phyloP scores from a whole-genome alignment of 2,888 invertebrate genomes.

The Meiosimyza decipiens region DNA sequence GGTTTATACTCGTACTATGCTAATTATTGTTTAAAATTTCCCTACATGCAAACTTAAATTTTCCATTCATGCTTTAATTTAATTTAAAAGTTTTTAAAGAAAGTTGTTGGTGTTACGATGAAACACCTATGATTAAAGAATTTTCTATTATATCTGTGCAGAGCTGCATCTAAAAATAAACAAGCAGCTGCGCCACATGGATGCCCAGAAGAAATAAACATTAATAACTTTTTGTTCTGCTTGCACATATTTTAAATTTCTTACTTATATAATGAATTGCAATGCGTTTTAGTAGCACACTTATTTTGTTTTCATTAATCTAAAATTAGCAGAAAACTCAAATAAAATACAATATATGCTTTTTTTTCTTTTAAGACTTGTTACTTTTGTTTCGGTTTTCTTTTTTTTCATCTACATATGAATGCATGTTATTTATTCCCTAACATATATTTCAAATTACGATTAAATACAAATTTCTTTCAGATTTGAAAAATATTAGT shows the following conservation, averaged over 20 bases:
- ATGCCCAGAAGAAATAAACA: conserved; percentile 13
- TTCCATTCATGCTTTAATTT: too few relatives aligned
- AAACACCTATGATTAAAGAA: too few relatives aligned
- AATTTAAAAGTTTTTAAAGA: too few relatives aligned
- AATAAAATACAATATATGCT: neutral
- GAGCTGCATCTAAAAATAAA: conserved; percentile 32
- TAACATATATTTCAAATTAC: neutral
- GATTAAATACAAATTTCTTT: conserved; percentile 19
- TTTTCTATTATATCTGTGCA: conserved; percentile 1
- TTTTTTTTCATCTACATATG: neutral
- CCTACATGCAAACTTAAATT: too few relatives aligned
- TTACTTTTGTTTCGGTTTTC: neutral
- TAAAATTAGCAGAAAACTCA: neutral
- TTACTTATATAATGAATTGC: conserved; percentile 33
- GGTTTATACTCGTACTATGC: too few relatives aligned
- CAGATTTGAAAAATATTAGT: conserved; percentile 66
- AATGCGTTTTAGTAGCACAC: conserved; percentile 28
- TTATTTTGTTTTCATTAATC: conserved; percentile 1
- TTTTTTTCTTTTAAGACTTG: neutral
- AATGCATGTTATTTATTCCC: neutral
- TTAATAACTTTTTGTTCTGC: conserved; percentile 9
- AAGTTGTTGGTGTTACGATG: too few relatives aligned
- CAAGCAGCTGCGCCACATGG: conserved; percentile 4
- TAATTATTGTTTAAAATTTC: too few relatives aligned
- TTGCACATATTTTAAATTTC: conserved; percentile 31